Percentiles rank a stretch among this genome's conserved stretches.
These are phyloP conservation scores for Chaetops frenatus DNA, from an alignment of 2,113 vertebrate genomes.

Conservation along the genomic window DNA sequence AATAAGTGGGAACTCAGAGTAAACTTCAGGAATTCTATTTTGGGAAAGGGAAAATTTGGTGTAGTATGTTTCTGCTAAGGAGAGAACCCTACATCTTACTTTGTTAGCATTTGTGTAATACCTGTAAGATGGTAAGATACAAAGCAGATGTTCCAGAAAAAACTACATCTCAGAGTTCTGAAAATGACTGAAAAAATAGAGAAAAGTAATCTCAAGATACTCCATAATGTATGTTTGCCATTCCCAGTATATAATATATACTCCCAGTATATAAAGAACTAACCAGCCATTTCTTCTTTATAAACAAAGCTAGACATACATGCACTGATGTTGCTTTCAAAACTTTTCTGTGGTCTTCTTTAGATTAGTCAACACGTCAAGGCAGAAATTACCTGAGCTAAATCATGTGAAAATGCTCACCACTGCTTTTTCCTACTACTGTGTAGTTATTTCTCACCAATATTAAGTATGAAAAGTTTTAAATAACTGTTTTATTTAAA, in stretches of 20 bases:
- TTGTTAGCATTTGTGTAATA: not conserved
- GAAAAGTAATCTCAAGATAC: not conserved
- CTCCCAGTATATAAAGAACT: not conserved
- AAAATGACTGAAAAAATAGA: not conserved
- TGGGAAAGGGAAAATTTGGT: not conserved
- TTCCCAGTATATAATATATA: not conserved
- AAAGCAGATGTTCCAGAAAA: not conserved
- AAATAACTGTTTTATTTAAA: not conserved
- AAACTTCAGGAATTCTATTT: not conserved
- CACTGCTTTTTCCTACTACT: not conserved
- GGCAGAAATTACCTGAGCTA: not conserved
- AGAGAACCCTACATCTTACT: not conserved
- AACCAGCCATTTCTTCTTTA: not conserved
- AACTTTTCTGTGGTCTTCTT: not conserved
- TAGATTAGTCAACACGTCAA: not conserved
- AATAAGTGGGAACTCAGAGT: not conserved
- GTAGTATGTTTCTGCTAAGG: not conserved
- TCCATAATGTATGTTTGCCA: not conserved
- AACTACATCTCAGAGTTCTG: not conserved
- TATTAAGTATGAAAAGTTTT: not conserved
- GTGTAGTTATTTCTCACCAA: not conserved
- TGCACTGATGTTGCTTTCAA: not conserved
- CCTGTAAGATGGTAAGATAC: not conserved
- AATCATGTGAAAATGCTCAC: not conserved
- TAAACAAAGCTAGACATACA: not conserved